These are phyloP conservation scores for Synodontis membranacea DNA, from an alignment of 2,113 vertebrate genomes.

Conservation along the genomic window DNA sequence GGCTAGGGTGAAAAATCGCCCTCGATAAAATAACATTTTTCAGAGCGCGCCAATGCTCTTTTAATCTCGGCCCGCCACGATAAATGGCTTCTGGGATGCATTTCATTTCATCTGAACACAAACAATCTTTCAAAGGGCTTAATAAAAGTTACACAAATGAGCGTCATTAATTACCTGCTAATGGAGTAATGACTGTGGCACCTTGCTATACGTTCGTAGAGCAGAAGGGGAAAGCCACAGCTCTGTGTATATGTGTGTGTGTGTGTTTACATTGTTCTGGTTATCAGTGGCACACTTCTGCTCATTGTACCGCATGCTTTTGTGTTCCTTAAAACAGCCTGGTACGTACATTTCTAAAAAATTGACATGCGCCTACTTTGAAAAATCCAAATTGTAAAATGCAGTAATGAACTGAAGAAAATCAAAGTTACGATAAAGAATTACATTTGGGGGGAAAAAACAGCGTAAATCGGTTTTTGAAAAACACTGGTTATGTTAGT, in stretches of 20 bases:
- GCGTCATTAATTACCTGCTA: slow-evolving; percentile 88
- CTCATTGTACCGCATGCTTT: not conserved
- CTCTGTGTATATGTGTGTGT: slow-evolving; percentile 51
- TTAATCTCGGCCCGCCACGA: slow-evolving; percentile 90
- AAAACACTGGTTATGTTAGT: not conserved
- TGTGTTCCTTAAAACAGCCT: not conserved
- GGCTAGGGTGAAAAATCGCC: slow-evolving; percentile 90
- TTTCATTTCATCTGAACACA: slow-evolving; percentile 84
- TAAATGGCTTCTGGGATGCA: slow-evolving; percentile 86
- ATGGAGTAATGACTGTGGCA: slow-evolving; percentile 86
- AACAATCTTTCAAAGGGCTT: slow-evolving; percentile 84
- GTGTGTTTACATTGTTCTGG: not conserved
- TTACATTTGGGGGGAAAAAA: not conserved
- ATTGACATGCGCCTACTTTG: not conserved
- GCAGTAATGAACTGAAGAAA: not conserved
- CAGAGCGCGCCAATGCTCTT: slow-evolving; percentile 88
- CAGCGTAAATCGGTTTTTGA: not conserved
- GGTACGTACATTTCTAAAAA: not conserved
- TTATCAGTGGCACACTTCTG: slow-evolving; percentile 13
- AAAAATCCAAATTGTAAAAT: not conserved
- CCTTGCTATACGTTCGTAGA: slow-evolving; percentile 60
- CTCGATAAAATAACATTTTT: slow-evolving; percentile 97
- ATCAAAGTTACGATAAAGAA: not conserved
- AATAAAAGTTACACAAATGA: slow-evolving; percentile 89
- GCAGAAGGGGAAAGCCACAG: slow-evolving; percentile 60